These are phyloP conservation scores for Temnopleurus reevesii DNA, from an alignment of 53 echinoderm and acorn worm genomes.

Conservation along the genomic window DNA sequence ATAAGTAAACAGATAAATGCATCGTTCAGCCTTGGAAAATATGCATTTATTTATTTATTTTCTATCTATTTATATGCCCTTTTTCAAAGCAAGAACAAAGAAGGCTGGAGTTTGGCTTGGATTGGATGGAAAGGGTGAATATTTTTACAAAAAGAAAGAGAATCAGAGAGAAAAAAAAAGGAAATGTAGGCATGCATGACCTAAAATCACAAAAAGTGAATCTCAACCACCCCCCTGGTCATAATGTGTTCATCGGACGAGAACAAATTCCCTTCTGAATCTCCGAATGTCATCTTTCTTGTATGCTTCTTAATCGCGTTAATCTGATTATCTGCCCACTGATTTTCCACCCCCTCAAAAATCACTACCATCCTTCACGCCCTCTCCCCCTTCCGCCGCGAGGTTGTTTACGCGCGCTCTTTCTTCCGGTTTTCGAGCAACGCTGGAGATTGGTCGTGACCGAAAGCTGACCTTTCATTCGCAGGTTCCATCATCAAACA, in stretches of 20 bases:
- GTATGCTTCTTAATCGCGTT: conserved; percentile 11
- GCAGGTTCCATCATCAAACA: background rate
- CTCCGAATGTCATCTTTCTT: conserved; percentile 1
- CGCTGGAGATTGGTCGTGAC: background rate
- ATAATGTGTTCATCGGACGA: background rate
- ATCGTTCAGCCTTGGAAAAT: no score
- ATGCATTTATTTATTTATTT: no score
- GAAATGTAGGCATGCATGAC: no score
- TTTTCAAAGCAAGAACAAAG: no score
- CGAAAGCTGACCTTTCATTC: conserved; percentile 20
- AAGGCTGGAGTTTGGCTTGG: no score
- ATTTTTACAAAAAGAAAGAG: no score
- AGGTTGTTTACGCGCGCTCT: background rate
- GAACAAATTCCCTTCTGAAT: conserved; percentile 3
- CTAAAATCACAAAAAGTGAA: background rate
- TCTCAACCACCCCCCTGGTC: background rate
- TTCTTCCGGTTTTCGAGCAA: background rate
- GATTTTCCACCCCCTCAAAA: conserved; percentile 14
- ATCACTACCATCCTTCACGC: background rate
- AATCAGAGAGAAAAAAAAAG: no score
- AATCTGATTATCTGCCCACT: background rate
- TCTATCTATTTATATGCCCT: no score
- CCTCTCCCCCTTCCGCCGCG: background rate
- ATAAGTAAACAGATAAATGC: no score
- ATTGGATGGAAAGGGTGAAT: no score